phyloP scores from a whole-genome alignment of 2,888 invertebrate species.

The Agapostemon virescens region DNA sequence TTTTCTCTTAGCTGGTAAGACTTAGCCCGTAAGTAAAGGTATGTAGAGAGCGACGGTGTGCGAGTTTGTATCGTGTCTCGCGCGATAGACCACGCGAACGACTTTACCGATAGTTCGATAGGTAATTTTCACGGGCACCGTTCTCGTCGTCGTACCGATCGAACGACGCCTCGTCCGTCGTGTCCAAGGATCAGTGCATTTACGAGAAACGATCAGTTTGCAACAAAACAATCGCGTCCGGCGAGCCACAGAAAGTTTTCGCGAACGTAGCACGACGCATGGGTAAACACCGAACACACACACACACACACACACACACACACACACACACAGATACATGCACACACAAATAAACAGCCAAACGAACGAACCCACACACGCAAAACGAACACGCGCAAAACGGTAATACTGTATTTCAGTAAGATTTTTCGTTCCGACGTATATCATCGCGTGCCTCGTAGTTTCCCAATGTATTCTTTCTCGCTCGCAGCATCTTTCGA shows the following conservation, averaged over 20 bases:
- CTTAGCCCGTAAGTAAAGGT: conserved; percentile 33
- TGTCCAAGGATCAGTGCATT: conserved; percentile 40
- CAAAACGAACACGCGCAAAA: too few species aligned
- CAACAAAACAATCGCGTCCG: conserved; percentile 17
- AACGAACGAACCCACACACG: background rate
- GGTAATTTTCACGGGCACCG: background rate
- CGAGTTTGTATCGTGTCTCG: conserved; percentile 37
- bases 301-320: background rate
- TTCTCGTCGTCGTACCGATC: conserved; percentile 30
- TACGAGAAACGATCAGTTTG: conserved; percentile 33
- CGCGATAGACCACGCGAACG: conserved; percentile 6
- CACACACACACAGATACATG: background rate
- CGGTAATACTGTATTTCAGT: conserved; percentile 6
- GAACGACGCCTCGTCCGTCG: conserved; percentile 29
- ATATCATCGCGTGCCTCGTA: background rate
- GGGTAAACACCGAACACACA: background rate
- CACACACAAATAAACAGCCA: background rate
- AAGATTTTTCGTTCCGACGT: conserved; percentile 7
- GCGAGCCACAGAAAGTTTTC: conserved; percentile 31
- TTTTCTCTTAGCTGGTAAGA: conserved; percentile 20
- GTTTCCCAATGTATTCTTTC: background rate
- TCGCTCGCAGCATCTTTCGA: background rate
- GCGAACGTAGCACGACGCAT: conserved; percentile 26
- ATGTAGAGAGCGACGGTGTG: conserved; percentile 32
- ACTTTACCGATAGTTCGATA: background rate